Evolutionary conservation across 2,113 vertebrate genomes (phyloP).

Genomic region (Lathamus discolor): DNA sequence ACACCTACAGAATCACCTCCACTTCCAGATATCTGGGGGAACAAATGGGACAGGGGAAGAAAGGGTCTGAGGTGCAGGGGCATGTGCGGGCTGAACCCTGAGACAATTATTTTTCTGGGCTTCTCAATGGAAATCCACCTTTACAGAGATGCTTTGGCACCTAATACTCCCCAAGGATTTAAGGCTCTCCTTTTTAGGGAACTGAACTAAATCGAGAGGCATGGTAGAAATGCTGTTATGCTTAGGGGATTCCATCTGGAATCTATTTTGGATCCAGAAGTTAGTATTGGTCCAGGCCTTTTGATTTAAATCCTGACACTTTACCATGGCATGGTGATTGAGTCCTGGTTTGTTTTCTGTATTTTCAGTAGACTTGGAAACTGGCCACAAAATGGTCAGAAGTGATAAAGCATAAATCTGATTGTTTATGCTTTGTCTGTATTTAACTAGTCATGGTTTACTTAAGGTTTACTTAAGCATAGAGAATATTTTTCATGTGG

Average conservation of each 20-base stretch:
- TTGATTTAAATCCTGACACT: neutral
- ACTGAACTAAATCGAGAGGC: neutral
- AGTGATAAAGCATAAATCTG: neutral
- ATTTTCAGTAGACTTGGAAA: neutral
- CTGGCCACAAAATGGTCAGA: neutral
- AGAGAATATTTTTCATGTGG: neutral
- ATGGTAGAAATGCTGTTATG: neutral
- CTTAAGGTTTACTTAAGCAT: neutral
- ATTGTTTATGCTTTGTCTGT: neutral
- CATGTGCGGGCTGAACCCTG: neutral
- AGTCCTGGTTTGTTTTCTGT: neutral
- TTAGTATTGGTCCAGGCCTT: neutral
- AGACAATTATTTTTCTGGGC: neutral
- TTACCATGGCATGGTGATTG: neutral
- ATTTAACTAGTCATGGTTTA: neutral
- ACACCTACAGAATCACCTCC: neutral
- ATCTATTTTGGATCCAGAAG: neutral
- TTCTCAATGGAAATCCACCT: neutral
- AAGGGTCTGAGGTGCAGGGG: neutral
- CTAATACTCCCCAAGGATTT: accelerated
- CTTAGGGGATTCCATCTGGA: neutral
- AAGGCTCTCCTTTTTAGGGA: neutral
- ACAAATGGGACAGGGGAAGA: neutral
- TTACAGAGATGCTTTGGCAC: neutral
- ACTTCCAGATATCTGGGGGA: neutral